Evolutionary conservation across 1,140 invertebrate genomes (phyloP), one percentile per base, ranked within the genome.

Genomic region (Cotesia vestalis): DNA sequence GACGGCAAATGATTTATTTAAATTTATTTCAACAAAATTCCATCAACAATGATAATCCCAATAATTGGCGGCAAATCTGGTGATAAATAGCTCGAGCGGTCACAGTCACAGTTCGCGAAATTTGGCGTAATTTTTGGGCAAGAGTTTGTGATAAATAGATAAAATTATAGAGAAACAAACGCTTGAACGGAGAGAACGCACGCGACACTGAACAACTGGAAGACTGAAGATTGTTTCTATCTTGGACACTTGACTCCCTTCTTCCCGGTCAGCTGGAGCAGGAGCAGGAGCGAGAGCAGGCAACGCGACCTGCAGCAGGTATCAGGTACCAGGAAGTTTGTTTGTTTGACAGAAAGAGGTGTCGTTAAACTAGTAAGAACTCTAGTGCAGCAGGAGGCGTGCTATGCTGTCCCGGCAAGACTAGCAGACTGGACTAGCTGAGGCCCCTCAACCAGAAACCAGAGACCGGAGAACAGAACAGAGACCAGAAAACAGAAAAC

Each of bases 301-400:
- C 40, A 46, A 46, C 40, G 40, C 40, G 40, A 46, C 40, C 53
- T 59, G 36, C 53, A 59, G 67, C 51, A 57, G 36, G 12, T 35
- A 62, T 11, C 40, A 62, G 27, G 8, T 6, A 27, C 6, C 34
- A 12, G 8, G 35, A 51, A 51, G 20, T 46, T 9, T 11, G 40
- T 57, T 34, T 57, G 63, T 20, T 64, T 36, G 40, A 55, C 20
- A 64, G 63, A 70, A 38, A 51, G 67, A 63, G 67, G 67, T 69
- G 62, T 53, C 59, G 66, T 62, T 61, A 61, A 77, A 75, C 78
- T 78, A 76, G 75, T 66, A 75, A 71, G 76, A 77, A 75, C 78
- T 84, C 81, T 80, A 85, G 84, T 84, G 83, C 84, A 85, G 83
- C 84, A 85, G 84, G 84, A 86, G 85, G 85, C 84, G 85, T 86